Evolutionary conservation across 1,140 invertebrate species (phyloP).

Genomic region (Lanistes nyassanus): DNA sequence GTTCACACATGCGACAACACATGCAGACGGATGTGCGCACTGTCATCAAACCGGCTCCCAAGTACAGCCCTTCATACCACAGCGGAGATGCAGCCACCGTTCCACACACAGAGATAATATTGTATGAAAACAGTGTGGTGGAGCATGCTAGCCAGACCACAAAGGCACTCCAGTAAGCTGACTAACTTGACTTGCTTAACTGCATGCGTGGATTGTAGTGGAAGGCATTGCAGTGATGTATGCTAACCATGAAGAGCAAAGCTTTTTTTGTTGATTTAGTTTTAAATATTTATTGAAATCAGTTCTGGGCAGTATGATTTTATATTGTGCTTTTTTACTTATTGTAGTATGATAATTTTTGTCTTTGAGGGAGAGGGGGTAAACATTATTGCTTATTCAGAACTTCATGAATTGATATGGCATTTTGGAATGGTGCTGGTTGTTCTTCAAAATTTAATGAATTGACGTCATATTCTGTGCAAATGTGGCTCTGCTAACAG

Average conservation of each 20-base stretch:
- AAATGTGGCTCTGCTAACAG: conserved; percentile 39
- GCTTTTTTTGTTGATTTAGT: no score
- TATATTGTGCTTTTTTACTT: not conserved
- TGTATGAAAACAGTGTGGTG: conserved; percentile 56
- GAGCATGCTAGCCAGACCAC: conserved; percentile 37
- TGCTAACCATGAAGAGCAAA: no score
- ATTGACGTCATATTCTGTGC: not conserved
- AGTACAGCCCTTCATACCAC: conserved; percentile 51
- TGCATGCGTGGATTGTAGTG: not conserved
- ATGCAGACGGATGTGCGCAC: conserved; percentile 60
- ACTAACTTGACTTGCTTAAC: not conserved
- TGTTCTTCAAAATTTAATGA: no score
- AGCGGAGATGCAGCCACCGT: conserved; percentile 27
- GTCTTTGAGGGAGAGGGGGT: not conserved
- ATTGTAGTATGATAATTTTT: not conserved
- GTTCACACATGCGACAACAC: conserved; percentile 55
- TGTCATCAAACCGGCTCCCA: conserved; percentile 56
- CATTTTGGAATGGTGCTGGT: no score
- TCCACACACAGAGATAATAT: conserved; percentile 62
- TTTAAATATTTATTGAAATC: not conserved
- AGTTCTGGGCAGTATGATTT: not conserved
- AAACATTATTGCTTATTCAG: not conserved
- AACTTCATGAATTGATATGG: not conserved
- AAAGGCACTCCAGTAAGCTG: conserved; percentile 44
- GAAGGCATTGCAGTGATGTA: not conserved